These are phyloP conservation scores for Callospermophilus lateralis DNA, from an alignment of 2,113 vertebrate genomes.

Conservation along the genomic window DNA sequence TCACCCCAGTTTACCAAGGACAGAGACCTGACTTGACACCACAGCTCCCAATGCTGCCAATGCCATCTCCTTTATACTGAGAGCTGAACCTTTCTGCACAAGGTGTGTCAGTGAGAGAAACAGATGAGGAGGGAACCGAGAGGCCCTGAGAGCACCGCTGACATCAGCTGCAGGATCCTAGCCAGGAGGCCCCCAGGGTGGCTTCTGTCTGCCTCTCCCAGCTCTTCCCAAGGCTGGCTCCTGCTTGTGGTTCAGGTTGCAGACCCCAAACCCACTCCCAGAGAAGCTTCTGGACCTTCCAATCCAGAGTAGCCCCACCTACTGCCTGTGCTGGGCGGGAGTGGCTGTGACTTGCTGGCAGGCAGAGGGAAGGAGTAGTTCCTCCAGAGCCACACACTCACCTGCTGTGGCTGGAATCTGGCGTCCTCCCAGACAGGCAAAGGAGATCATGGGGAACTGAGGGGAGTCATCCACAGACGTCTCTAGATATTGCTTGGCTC, in stretches of 20 bases:
- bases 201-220: background rate
- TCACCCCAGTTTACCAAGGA: background rate
- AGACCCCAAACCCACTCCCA: background rate
- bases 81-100: background rate
- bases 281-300: background rate
- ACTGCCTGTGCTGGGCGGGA: too few species aligned
- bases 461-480: background rate
- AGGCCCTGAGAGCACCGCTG: fast-evolving
- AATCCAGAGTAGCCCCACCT: background rate
- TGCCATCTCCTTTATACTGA: background rate
- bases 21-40: background rate
- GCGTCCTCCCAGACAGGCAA: background rate
- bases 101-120: background rate
- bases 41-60: background rate
- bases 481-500: background rate
- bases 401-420: background rate
- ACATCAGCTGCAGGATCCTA: background rate
- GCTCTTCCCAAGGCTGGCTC: background rate
- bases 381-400: too few species aligned
- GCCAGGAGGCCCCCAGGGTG: background rate
- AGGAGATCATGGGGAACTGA: background rate
- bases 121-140: background rate
- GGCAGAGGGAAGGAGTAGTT: too few species aligned
- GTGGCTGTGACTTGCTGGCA: too few species aligned
- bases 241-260: background rate